These are phyloP conservation scores for Agrilus planipennis DNA, from an alignment of 1,140 invertebrate species.

Conservation along the genomic window DNA sequence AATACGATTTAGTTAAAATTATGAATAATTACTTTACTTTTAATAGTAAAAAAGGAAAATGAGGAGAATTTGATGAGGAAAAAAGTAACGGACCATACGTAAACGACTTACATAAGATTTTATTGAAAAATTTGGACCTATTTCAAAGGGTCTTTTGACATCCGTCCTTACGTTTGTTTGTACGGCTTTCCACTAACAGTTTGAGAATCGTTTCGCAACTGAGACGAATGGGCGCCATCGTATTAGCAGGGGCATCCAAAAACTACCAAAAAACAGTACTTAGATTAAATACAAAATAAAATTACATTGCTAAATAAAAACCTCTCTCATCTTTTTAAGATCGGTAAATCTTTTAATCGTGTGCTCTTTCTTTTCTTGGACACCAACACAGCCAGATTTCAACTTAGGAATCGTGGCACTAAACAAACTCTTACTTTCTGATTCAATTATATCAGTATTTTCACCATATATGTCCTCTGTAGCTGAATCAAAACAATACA, in stretches of 20 bases:
- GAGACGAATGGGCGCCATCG: constrained; percentile 37
- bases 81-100: no score
- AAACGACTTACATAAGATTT: no score
- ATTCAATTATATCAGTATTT: constrained; percentile 6
- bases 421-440: constrained; percentile 14
- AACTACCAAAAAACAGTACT: constrained; percentile 32
- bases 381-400: constrained; percentile 8
- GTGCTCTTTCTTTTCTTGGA: constrained; percentile 10
- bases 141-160: no score
- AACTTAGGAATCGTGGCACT: constrained; percentile 16
- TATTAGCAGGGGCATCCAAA: constrained; percentile 40
- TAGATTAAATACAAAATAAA: constrained; percentile 3
- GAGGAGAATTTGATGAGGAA: no score
- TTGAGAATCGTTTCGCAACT: constrained; percentile 34
- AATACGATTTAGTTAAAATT: no score
- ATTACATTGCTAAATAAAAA: constrained; percentile 7
- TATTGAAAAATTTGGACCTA: no score
- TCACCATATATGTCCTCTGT: constrained; percentile 11
- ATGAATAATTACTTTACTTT: no score
- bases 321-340: constrained; percentile 17
- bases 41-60: no score
- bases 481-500: constrained; percentile 20
- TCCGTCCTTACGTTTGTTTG: no score
- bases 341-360: constrained; percentile 12
- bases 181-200: no score